Conservation (phyloP, 1,140 invertebrate species). For the Zaprionus lachaisei region DNA sequence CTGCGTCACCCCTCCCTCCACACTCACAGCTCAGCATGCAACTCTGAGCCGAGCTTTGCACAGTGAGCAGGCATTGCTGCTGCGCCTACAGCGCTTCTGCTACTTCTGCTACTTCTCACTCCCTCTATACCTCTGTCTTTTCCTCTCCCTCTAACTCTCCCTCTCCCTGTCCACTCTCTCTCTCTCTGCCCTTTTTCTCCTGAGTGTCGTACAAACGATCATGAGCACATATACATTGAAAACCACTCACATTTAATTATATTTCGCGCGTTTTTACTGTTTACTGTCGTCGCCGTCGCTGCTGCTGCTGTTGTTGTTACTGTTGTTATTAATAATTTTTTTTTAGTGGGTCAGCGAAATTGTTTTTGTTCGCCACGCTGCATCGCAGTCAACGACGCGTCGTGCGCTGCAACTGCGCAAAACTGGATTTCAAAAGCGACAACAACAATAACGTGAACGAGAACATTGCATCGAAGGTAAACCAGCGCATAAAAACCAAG, state of each 20-base stretch:
- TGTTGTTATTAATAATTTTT: constrained; percentile 44
- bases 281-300: constrained; percentile 8
- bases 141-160: neutral
- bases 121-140: constrained; percentile 17
- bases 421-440: constrained; percentile 77
- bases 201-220: constrained; percentile 49
- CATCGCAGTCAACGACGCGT: neutral
- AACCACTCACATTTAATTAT: constrained; percentile 76
- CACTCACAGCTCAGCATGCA: neutral
- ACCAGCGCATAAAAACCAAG: constrained; percentile 69
- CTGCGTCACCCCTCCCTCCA: neutral
- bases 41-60: constrained; percentile 7
- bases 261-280: constrained; percentile 63
- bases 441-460: constrained; percentile 43
- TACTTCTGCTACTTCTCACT: neutral
- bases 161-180: neutral
- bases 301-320: constrained; percentile 4
- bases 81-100: constrained; percentile 5
- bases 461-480: constrained; percentile 71
- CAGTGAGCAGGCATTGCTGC: neutral
- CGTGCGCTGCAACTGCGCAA: constrained; percentile 70
- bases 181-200: constrained; percentile 41
- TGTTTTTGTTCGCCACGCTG: constrained; percentile 38
- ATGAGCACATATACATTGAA: constrained; percentile 44
- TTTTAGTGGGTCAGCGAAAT: constrained; percentile 80